phyloP scores from a whole-genome alignment of 2,888 invertebrate species.

The Iphiclides podalirius region DNA sequence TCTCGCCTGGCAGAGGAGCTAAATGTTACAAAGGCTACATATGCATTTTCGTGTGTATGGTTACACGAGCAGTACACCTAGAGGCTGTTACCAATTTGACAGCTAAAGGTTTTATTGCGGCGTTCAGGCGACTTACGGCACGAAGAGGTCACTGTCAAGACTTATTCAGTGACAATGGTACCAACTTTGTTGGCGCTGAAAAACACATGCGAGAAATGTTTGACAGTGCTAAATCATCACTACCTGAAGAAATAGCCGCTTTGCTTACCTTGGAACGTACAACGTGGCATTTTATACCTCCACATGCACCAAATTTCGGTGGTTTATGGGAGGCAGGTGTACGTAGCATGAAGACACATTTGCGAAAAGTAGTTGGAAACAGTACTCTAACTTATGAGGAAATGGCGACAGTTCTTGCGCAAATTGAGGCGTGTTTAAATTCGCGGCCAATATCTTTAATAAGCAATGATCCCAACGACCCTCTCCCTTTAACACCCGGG shows the following conservation, averaged over 20 bases:
- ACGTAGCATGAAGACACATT: constrained; percentile 21
- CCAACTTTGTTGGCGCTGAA: constrained; percentile 29
- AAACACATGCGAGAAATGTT: constrained; percentile 22
- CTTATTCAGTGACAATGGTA: constrained; percentile 30
- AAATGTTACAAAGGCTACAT: constrained; percentile 30
- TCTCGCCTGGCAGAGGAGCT: constrained; percentile 28
- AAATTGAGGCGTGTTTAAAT: constrained; percentile 30
- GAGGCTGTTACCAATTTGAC: constrained; percentile 31
- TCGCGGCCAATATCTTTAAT: constrained; percentile 26
- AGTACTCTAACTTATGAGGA: constrained; percentile 26
- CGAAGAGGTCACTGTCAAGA: constrained; percentile 24
- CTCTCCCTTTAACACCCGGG: constrained; percentile 27
- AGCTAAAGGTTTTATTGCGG: constrained; percentile 31
- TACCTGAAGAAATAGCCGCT: constrained; percentile 15
- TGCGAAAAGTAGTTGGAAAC: background rate
- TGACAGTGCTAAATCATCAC: constrained; percentile 11
- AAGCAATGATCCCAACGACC: constrained; percentile 28
- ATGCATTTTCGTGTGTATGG: constrained; percentile 31
- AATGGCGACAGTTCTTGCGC: constrained; percentile 25
- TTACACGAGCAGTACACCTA: constrained; percentile 28
- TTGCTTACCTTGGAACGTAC: constrained; percentile 14
- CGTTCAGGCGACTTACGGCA: too few species aligned
- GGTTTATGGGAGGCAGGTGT: constrained; percentile 33
- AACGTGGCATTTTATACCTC: constrained; percentile 31
- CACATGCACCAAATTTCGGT: constrained; percentile 28